A percentile compares a stretch with the other conserved stretches of the same genome.
Evolutionary conservation across 2,797 vertebrate species (phyloP).

Genomic region (Calcarius lapponicus): DNA sequence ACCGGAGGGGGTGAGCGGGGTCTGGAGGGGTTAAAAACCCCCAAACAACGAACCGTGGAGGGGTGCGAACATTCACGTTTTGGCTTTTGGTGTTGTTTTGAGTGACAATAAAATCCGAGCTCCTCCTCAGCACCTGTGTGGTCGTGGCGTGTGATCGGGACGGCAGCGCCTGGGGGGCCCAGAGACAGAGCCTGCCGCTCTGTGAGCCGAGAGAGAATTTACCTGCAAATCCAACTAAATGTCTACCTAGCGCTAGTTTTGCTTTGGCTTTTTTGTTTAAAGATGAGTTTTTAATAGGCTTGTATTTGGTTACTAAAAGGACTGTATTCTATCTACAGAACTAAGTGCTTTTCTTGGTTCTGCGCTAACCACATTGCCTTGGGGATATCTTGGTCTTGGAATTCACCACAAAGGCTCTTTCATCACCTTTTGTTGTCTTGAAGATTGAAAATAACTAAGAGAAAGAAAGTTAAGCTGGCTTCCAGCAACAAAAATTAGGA

Average conservation of each 20-base stretch:
- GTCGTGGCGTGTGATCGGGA: background rate
- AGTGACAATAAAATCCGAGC: background rate
- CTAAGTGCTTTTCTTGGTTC: background rate
- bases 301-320: background rate
- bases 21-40: background rate
- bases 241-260: background rate
- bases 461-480: background rate
- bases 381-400: background rate
- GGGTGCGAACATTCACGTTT: background rate
- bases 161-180: background rate
- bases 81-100: background rate
- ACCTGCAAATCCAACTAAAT: background rate
- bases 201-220: background rate
- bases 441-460: background rate
- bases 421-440: slow-evolving; percentile 19
- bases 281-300: background rate
- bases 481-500: background rate
- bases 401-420: slow-evolving; percentile 36
- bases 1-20: background rate
- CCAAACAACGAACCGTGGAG: rapidly evolving
- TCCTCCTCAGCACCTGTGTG: background rate
- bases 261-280: background rate
- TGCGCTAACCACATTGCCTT: slow-evolving; percentile 2
- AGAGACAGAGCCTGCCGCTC: background rate
- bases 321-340: background rate